Evolutionary conservation across 2,888 invertebrate genomes (phyloP), one percentile per base, ranked within the genome.

Genomic region (Hypselothyrea guttata): DNA sequence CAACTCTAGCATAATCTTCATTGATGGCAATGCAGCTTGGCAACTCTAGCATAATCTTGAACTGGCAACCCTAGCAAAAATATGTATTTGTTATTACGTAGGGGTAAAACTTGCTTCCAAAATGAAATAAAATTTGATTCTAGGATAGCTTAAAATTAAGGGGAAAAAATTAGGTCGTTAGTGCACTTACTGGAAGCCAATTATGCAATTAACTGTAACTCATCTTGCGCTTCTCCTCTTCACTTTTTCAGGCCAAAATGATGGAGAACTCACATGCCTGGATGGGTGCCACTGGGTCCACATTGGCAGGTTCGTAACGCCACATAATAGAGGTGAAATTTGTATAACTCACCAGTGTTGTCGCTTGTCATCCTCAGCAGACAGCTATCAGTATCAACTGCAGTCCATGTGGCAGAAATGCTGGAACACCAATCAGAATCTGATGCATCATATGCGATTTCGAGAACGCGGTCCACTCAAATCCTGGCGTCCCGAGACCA

Each of bases 351-450:
- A 40, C 51, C 56, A 28, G 12, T 51, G 41, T 31, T 61, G 38
- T 13, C 51, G 35, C 31, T 60, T 56, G 38, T 45, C 28, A 34
- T 45, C 63, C 71, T 61, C 74, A 88, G 88, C 94, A 95, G 96
- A 96, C 93, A 96, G 96, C 92, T 97, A 97, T 93, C 97, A 97
- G 91, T 97, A 97, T 91, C 97, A 97, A 91, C 91, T 97, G 89
- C 97, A 97, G 91, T 96, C 96, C 57, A 96, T 97, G 94, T 97
- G 97, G 97, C 97, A 97, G 91, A 97, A 97, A 90, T 97, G 97
- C 90, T 97, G 97, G 97, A 97, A 95, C 90, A 96, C 96, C 75
- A 96, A 96, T 90, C 97, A 97, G 90, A 95, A 95, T 86, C 92
- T 97, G 86, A 96, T 97, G 77, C 97, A 97, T 91, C 96, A 97